Evolutionary conservation across 1,140 invertebrate genomes (phyloP).

Genomic region (Chrysoperla carnea): DNA sequence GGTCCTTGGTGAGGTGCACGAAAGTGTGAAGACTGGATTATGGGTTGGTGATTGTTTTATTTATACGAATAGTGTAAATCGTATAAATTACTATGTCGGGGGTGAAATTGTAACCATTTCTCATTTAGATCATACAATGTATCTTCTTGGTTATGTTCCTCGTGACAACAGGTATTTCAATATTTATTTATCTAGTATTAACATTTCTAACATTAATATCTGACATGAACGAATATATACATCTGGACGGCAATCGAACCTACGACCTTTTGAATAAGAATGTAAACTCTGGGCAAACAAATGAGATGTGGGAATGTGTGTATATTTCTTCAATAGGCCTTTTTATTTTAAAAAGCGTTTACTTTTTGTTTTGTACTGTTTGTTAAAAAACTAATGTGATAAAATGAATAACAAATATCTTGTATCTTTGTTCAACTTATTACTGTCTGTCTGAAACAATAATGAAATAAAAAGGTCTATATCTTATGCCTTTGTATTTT

Average conservation of each 20-base stretch:
- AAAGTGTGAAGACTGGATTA: conserved; percentile 87
- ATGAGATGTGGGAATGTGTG: too few species aligned
- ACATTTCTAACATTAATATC: not conserved
- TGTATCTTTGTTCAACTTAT: too few species aligned
- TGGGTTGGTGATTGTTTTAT: conserved; percentile 99
- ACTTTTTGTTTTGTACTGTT: too few species aligned
- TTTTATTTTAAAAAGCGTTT: too few species aligned
- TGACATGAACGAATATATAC: not conserved
- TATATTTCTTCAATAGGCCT: too few species aligned
- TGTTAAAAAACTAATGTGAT: not conserved
- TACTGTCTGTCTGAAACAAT: too few species aligned
- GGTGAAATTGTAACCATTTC: conserved; percentile 97
- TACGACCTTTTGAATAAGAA: too few species aligned
- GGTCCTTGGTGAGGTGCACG: conserved; percentile 75
- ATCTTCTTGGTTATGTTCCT: conserved; percentile 92
- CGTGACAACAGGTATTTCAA: conserved; percentile 60
- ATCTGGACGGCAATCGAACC: not conserved
- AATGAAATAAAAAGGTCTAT: not conserved
- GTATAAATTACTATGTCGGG: conserved; percentile 98
- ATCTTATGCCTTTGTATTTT: not conserved
- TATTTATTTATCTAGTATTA: not conserved
- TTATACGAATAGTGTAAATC: conserved; percentile 94
- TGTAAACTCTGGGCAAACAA: too few species aligned
- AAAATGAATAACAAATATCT: too few species aligned
- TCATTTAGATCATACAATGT: conserved; percentile 85